These are phyloP conservation scores for Subacronicta megacephala DNA, from an alignment of 2,888 invertebrate species.

Conservation along the genomic window DNA sequence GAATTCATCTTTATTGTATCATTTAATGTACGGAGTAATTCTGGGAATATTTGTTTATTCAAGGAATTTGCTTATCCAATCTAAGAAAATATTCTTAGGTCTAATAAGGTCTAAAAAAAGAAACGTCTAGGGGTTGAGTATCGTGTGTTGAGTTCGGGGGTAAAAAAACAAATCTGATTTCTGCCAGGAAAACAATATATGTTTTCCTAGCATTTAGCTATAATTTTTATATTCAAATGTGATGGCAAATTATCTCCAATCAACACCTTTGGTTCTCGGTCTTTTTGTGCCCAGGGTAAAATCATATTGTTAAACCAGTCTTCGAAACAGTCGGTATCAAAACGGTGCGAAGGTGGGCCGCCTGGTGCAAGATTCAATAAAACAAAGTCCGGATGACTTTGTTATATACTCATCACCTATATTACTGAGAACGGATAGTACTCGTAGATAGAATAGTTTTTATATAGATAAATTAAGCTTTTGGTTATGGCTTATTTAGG, in stretches of 20 bases:
- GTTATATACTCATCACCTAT: too few species aligned
- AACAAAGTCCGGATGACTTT: constrained; percentile 19
- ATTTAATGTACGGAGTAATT: constrained; percentile 12
- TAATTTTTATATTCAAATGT: constrained; percentile 26
- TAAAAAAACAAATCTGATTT: constrained; percentile 57
- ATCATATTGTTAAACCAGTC: constrained; percentile 16
- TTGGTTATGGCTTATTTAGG: too few species aligned
- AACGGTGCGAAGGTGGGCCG: too few species aligned
- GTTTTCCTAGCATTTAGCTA: constrained; percentile 49
- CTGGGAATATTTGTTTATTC: constrained; percentile 20
- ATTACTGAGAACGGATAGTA: too few species aligned
- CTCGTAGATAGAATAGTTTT: too few species aligned
- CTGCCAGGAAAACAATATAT: too few species aligned
- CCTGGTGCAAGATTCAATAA: constrained; percentile 14
- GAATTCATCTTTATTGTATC: constrained; percentile 13
- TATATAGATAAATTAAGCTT: too few species aligned
- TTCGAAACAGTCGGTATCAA: constrained; percentile 47
- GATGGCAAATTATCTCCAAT: constrained; percentile 44
- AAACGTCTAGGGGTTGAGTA: constrained; percentile 35
- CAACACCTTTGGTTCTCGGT: constrained; percentile 28
- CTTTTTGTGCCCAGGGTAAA: constrained; percentile 10
- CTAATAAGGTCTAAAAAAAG: constrained; percentile 56
- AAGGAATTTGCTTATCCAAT: constrained; percentile 27
- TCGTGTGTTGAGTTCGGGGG: constrained; percentile 58
- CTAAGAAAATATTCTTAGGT: constrained; percentile 40